Evolutionary conservation across 1,140 invertebrate genomes (phyloP).

Genomic region (Papilio aristodemus): DNA sequence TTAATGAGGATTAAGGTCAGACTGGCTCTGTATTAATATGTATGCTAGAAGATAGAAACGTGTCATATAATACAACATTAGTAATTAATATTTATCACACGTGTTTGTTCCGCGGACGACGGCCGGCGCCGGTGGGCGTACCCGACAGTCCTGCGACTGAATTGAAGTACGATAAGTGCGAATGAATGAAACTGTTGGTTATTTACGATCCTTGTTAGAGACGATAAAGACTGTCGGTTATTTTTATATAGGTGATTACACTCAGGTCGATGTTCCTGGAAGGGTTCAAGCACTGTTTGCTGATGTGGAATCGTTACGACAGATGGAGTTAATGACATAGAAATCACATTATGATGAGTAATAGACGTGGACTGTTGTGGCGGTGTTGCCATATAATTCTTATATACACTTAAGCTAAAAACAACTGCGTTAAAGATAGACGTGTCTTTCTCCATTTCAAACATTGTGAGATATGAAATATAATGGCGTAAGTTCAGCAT

Average conservation of each 20-base stretch:
- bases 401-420: no score
- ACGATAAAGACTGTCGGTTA: neutral
- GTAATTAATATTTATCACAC: neutral
- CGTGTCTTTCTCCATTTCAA: no score
- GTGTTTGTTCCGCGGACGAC: neutral
- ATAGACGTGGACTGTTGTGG: no score
- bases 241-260: slow-evolving; percentile 10
- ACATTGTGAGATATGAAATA: no score
- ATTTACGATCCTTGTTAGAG: neutral
- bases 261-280: neutral
- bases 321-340: neutral
- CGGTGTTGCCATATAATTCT: no score
- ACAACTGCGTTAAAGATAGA: no score
- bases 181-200: neutral
- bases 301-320: neutral
- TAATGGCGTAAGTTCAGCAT: no score
- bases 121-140: slow-evolving; percentile 2
- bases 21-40: neutral
- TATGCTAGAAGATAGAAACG: neutral
- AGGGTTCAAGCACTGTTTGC: neutral
- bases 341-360: neutral
- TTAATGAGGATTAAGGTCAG: neutral
- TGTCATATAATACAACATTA: neutral
- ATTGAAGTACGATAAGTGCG: neutral
- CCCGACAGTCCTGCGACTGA: neutral